Percentiles rank a stretch among this genome's conserved stretches.
Conservation (phyloP, 2,797 vertebrate species). For the Cryptoblepharus egeriae region DNA sequence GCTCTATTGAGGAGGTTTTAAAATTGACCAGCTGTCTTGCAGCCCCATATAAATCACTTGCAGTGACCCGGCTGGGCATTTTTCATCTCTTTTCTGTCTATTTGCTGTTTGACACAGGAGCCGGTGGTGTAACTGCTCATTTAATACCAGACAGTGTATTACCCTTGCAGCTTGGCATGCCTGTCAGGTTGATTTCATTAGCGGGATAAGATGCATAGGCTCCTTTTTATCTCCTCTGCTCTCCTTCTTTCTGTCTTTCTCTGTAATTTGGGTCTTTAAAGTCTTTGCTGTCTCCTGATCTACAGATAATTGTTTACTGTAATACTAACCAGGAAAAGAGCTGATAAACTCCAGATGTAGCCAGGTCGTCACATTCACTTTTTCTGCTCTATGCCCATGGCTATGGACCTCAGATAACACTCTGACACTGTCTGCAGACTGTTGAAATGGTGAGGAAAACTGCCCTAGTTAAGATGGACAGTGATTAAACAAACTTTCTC, state of each 20-base stretch:
- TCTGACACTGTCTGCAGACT: slow-evolving; percentile 71
- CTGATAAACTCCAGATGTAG: slow-evolving; percentile 95
- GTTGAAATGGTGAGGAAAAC: slow-evolving; percentile 69
- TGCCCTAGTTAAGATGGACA: slow-evolving; percentile 57
- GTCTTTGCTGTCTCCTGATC: slow-evolving; percentile 88
- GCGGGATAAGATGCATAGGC: slow-evolving; percentile 82
- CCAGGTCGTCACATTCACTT: slow-evolving; percentile 82
- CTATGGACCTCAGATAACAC: slow-evolving; percentile 79
- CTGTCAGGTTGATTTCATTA: slow-evolving; percentile 85
- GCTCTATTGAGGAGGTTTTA: slow-evolving; percentile 62
- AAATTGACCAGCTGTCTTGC: slow-evolving; percentile 68
- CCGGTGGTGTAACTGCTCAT: slow-evolving; percentile 72
- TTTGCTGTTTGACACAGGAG: slow-evolving; percentile 71
- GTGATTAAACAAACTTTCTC: slow-evolving; percentile 35
- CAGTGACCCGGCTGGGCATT: slow-evolving; percentile 61
- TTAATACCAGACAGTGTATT: slow-evolving; percentile 73
- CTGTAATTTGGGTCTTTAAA: slow-evolving; percentile 87
- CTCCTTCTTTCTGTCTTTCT: slow-evolving; percentile 78
- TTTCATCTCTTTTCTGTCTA: slow-evolving; percentile 72
- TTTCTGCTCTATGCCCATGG: slow-evolving; percentile 79
- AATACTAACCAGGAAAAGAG: slow-evolving; percentile 89
- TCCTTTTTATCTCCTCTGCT: slow-evolving; percentile 83
- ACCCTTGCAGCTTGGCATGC: slow-evolving; percentile 74
- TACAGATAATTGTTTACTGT: slow-evolving; percentile 91
- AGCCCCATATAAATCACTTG: slow-evolving; percentile 67